Base-by-base conservation (phyloP, 1,140 invertebrate genomes). In the Ooceraea biroi region DNA sequence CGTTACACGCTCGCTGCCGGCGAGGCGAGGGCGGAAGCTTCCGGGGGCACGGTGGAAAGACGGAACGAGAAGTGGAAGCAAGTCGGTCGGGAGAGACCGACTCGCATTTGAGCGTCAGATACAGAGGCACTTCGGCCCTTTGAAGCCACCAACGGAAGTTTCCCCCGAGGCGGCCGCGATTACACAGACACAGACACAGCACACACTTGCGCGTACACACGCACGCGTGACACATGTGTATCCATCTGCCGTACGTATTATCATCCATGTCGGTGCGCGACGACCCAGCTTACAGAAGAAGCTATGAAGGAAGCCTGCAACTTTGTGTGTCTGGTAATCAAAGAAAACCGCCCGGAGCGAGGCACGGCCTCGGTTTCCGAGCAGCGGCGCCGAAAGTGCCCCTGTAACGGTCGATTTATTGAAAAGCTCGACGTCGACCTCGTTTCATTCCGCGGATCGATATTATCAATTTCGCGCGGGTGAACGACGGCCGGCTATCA, bases 251-350 rank as follows among this genome's bases (percentile, higher is more conserved):
- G 5, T 83, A 83, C 14, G 63, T 84, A 68, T 78, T 84, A 84
- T 78, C 22, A 68, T 84, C 25, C 60, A 19, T 4, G 69, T 19
- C 27, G 7, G 36, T 36, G 55, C 7, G 7, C 46, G 5, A 41
- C 71, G 72, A 52, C 58, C 27, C 19, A 30, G 69, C n/a, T 48
- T 36, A 36, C 7, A 25, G 57, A 82, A 82, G 68, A 60, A 61
- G 69, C 41, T 19, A 74, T 19, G 78, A 57, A 58, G 46, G 69
- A 76, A 77, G 58, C 36, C 57, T 22, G 82, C 58, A 74, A 83
- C 71, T 83, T 76, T 77, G 72, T 76, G 72, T 48, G 36, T 73
- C 41, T 83, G 71, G 46, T 76, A 74, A 83, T 83, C 82, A 76
- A 63, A 76, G 58, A 83, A 83, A 61, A 63, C 44, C 1, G 46